Base-by-base conservation (phyloP, 2,113 vertebrate genomes). In the Paralichthys olivaceus region DNA sequence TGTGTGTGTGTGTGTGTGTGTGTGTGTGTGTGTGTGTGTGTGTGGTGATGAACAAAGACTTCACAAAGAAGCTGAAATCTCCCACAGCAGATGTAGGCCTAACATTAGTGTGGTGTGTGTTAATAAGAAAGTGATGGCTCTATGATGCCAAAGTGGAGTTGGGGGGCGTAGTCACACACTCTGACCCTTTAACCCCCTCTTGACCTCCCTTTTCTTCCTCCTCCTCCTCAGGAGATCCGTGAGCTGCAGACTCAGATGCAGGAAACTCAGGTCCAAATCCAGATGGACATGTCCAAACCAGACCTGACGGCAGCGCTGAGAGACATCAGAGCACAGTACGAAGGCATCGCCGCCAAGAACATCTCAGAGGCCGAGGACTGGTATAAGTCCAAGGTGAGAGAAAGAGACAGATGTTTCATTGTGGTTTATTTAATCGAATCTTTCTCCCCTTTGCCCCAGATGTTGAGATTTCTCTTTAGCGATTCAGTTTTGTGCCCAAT, bases 291-390 rank as follows among this genome's bases (percentile, higher is more conserved):
- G 90, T 97, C 97, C 88, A 98, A 98, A 83, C 97, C 97, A 0
- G 97, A 99, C 90, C 91, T 99, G 92, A 98, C 97, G 0, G 96
- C 97, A 0, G 97, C 97, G 0, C 94, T 98, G 84, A 88, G 96
- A 26, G 97, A 99, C 85, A 98, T 99, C 90, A 94, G 97, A 1
- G 90, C 96, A 23, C 97, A 99, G 91, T 99, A 98, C 0, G 97
- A 99, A 83, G 95, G 88, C 91, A 99, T 99, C 0, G 97, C 97
- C 0, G 97, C 97, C 85, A 98, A 98, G 95, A 99, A 99, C 92
- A 97, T 98, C 0, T 79, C 95, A 0, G 96, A 99, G 87, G 97
- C 97, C 0, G 97, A 99, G 78, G 96, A 98, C 37, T 99, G 97
- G 97, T 99, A 98, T 92, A 98, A 98, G 84, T 99, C 97, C 7